Conservation (phyloP, 2,888 invertebrate genomes). For the Carcina quercana region DNA sequence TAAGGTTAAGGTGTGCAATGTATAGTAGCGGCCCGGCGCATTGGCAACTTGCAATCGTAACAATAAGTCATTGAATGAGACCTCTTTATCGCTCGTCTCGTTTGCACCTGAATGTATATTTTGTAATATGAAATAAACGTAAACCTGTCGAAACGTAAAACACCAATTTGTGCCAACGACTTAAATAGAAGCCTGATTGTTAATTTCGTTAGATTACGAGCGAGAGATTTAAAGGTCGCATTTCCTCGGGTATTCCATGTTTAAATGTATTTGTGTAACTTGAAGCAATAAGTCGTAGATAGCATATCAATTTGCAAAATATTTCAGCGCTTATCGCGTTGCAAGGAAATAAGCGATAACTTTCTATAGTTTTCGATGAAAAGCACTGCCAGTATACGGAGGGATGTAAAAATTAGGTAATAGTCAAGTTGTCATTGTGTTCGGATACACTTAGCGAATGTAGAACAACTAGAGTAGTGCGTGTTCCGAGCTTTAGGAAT, state of each 20-base stretch:
- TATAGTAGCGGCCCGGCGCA: constrained; percentile 41
- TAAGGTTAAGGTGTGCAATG: constrained; percentile 41
- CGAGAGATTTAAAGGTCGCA: constrained; percentile 22
- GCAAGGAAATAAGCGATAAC: neutral
- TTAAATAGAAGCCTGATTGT: constrained; percentile 24
- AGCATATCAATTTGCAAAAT: too few species aligned
- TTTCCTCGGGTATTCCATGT: too few species aligned
- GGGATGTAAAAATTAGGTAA: constrained; percentile 25
- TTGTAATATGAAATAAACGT: constrained; percentile 42
- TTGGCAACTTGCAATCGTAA: constrained; percentile 42
- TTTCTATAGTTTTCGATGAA: neutral
- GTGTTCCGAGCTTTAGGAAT: constrained; percentile 57
- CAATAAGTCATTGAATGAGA: constrained; percentile 8
- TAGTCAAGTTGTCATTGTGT: constrained; percentile 55
- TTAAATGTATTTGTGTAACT: too few species aligned
- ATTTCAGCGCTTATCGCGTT: too few species aligned
- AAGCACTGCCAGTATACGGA: constrained; percentile 42
- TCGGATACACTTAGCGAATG: constrained; percentile 40
- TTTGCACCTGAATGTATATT: constrained; percentile 25
- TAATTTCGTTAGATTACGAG: constrained; percentile 11
- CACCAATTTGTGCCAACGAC: constrained; percentile 57
- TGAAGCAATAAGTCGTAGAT: too few species aligned
- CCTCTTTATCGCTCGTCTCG: constrained; percentile 23
- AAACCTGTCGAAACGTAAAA: constrained; percentile 31
- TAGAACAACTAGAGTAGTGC: constrained; percentile 57